Base-by-base conservation (phyloP, 2,797 vertebrate genomes). In the Anguilla marmorata region DNA sequence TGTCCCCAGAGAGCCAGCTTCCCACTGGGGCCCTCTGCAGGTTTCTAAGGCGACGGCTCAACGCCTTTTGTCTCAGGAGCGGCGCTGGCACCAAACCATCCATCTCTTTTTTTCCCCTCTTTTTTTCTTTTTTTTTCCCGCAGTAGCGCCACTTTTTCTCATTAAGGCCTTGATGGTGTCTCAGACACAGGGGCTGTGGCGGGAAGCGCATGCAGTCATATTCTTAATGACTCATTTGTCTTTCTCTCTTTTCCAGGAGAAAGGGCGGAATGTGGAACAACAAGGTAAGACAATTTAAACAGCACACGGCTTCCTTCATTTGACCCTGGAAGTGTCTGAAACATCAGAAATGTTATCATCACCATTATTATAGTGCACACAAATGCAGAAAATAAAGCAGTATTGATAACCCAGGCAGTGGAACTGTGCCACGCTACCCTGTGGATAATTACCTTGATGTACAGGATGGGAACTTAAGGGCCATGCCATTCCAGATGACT, bases 251-350 rank as follows among this genome's bases (percentile, higher is more conserved):
- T 94, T 90, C 2, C 90, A 99, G 98, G 98, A 92, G 98, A 99
- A 93, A 96, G 98, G 93, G 98, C 98, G 0, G 98, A 99, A 88
- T 99, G 98, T 0, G 98, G 98, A 90, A 99, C 98, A 19, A 99
- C 98, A 89, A 98, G 98, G 98, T 99, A 96, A 96, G 97, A 90
- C 21, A 85, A 30, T 37, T 69, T 74, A 89, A 33, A 86, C 58
- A 79, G 21, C 84, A 69, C 60, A 89, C 88, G 33, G 41, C 50
- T 76, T 60, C 37, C 52, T 89, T 72, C 21, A 72, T 86, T 88
- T 89, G 27, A 84, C 4, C 48, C 69, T 63, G 58, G 12, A 88
- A 87, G 45, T n/a, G 85, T 80, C 89, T 88, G 83, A 30, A 69
- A 66, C n/a, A 54, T 1, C 45, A 8, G 1, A 37, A 12, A 19